phyloP scores from a whole-genome alignment of 2,113 vertebrate species.

The Melanostigma gelatinosum region DNA sequence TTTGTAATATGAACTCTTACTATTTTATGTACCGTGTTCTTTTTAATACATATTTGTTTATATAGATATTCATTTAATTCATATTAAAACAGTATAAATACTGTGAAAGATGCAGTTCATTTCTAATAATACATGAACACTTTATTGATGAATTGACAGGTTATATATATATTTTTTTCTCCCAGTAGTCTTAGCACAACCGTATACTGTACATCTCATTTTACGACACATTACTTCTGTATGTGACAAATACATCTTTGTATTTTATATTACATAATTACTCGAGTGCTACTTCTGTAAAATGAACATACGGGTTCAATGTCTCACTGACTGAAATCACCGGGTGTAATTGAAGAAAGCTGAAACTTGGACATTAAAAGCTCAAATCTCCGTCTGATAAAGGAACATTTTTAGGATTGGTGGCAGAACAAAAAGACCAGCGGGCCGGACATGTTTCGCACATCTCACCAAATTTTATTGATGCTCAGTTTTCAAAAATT shows the following conservation, averaged over 20 bases:
- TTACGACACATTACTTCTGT: not conserved
- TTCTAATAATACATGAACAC: not conserved
- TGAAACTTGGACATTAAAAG: not conserved
- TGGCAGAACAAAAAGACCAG: slow-evolving; percentile 22
- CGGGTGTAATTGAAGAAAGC: no score
- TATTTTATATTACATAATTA: not conserved
- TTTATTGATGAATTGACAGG: not conserved
- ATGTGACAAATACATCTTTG: not conserved
- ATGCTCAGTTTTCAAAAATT: not conserved
- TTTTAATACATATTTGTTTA: slow-evolving; percentile 69
- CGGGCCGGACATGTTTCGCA: not conserved
- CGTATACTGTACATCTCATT: no score
- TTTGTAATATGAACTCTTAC: slow-evolving; percentile 65
- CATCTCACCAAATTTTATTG: not conserved
- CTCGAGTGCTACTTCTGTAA: no score
- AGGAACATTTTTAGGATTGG: not conserved
- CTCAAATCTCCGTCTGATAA: not conserved
- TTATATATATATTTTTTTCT: no score
- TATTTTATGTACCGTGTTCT: slow-evolving; percentile 62
- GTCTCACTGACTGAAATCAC: not conserved
- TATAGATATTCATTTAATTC: slow-evolving; percentile 58
- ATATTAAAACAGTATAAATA: slow-evolving; percentile 54
- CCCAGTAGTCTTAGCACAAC: not conserved
- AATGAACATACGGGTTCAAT: not conserved
- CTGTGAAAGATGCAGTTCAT: not conserved